Conservation (phyloP, 2,888 invertebrate genomes). For the Patella caerulea region DNA sequence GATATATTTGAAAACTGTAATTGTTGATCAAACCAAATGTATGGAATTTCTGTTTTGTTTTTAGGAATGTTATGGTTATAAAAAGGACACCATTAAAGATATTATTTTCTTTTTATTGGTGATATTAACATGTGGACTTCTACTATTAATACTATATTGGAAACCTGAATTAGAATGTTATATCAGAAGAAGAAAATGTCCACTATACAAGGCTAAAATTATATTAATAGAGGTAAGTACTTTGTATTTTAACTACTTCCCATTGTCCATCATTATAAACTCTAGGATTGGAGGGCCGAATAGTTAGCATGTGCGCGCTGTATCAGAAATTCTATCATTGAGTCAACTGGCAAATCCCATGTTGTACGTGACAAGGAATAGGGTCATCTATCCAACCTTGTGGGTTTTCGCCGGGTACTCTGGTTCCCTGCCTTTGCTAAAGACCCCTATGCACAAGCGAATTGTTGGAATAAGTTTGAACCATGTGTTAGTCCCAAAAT, state of each 20-base stretch:
- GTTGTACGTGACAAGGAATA: too few species aligned
- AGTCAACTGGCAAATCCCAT: too few species aligned
- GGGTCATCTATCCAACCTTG: too few species aligned
- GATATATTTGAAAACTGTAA: too few species aligned
- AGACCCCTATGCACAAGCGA: too few species aligned
- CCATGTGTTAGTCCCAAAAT: too few species aligned
- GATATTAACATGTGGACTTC: constrained; percentile 57
- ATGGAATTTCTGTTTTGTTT: constrained; percentile 13
- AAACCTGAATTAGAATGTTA: constrained; percentile 62
- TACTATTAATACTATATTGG: constrained; percentile 64
- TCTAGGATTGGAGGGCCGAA: background rate
- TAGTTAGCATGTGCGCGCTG: too few species aligned
- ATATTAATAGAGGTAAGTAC: constrained; percentile 60
- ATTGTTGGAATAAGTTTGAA: too few species aligned
- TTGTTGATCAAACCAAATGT: too few species aligned
- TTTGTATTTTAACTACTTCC: background rate
- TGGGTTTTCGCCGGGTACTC: too few species aligned
- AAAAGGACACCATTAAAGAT: constrained; percentile 44
- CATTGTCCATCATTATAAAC: constrained; percentile 5
- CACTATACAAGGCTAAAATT: constrained; percentile 58
- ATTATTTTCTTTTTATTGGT: constrained; percentile 55
- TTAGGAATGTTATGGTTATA: constrained; percentile 63
- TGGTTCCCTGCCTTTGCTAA: too few species aligned
- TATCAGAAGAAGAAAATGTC: constrained; percentile 53
- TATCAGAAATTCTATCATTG: too few species aligned